A percentile compares a stretch with the other conserved stretches of the same genome.
Conservation (phyloP, 2,888 invertebrate genomes). For the Folsomia manolachei region DNA sequence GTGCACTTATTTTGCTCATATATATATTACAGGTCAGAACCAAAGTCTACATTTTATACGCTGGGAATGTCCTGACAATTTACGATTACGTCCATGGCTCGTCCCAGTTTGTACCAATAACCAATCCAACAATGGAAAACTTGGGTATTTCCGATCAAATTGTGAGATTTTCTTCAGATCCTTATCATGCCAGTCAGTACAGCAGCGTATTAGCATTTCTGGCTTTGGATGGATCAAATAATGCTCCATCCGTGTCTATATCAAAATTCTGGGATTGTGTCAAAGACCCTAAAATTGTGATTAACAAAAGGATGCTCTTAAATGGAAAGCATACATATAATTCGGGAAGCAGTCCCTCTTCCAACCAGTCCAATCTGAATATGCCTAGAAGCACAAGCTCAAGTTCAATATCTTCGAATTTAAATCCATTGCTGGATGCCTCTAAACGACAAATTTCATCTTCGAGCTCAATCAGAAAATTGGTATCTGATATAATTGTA, state of each 20-base stretch:
- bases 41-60: constrained; percentile 44
- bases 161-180: constrained; percentile 41
- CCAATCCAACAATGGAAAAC: background rate
- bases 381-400: constrained; percentile 19
- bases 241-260: constrained; percentile 20
- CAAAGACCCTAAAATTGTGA: constrained; percentile 8
- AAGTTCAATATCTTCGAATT: constrained; percentile 24
- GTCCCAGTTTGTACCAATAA: constrained; percentile 44
- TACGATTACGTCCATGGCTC: constrained; percentile 40
- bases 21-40: too few species aligned
- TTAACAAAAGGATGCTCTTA: constrained; percentile 1
- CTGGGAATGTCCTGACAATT: constrained; percentile 42
- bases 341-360: constrained; percentile 2
- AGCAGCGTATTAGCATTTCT: constrained; percentile 38
- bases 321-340: constrained; percentile 27
- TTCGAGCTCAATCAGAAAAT: constrained; percentile 42
- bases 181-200: constrained; percentile 27
- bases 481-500: constrained; percentile 49
- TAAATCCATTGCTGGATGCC: constrained; percentile 4
- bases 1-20: too few species aligned
- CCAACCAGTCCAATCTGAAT: too few species aligned
- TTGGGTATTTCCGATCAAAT: constrained; percentile 12
- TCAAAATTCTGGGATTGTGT: constrained; percentile 36
- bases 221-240: constrained; percentile 14
- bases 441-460: constrained; percentile 29